A percentile compares a stretch with the other conserved stretches of the same genome.
These are phyloP conservation scores for Lanius ludovicianus DNA, from an alignment of 2,113 vertebrate genomes.

Conservation along the genomic window DNA sequence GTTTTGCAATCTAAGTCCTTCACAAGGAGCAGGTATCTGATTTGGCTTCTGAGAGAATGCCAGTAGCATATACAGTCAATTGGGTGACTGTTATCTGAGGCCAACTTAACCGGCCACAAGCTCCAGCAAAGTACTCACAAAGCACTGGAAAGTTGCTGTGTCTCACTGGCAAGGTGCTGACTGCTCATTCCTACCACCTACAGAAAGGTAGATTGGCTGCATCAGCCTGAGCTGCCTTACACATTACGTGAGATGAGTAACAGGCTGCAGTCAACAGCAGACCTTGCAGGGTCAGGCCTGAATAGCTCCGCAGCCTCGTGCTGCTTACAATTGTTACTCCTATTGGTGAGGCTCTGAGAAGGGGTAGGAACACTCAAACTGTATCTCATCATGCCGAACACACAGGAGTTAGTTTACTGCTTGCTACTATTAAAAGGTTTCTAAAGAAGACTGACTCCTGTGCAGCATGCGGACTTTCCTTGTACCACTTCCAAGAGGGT, in stretches of 20 bases:
- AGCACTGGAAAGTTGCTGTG: neutral
- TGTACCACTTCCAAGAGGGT: slow-evolving; percentile 19
- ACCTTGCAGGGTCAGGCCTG: neutral
- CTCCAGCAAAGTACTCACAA: neutral
- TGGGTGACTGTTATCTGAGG: neutral
- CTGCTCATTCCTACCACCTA: neutral
- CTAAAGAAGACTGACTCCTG: slow-evolving; percentile 53
- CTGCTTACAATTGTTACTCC: neutral
- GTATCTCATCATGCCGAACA: slow-evolving; percentile 40
- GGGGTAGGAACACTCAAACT: neutral
- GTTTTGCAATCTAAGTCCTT: neutral
- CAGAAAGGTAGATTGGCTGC: neutral
- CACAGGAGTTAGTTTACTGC: slow-evolving; percentile 11
- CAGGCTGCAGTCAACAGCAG: neutral
- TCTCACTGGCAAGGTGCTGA: neutral
- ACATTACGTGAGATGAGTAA: neutral
- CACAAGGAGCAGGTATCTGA: neutral
- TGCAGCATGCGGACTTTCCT: slow-evolving; percentile 1
- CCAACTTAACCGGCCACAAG: neutral
- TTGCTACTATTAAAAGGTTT: slow-evolving; percentile 51
- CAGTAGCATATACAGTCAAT: fast-evolving
- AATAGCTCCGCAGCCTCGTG: fast-evolving
- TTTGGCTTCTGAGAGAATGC: neutral
- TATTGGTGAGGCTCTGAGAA: neutral
- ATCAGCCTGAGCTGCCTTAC: neutral